These are phyloP conservation scores for Drosophila subobscura DNA, from an alignment of 1,140 invertebrate genomes.

Conservation along the genomic window DNA sequence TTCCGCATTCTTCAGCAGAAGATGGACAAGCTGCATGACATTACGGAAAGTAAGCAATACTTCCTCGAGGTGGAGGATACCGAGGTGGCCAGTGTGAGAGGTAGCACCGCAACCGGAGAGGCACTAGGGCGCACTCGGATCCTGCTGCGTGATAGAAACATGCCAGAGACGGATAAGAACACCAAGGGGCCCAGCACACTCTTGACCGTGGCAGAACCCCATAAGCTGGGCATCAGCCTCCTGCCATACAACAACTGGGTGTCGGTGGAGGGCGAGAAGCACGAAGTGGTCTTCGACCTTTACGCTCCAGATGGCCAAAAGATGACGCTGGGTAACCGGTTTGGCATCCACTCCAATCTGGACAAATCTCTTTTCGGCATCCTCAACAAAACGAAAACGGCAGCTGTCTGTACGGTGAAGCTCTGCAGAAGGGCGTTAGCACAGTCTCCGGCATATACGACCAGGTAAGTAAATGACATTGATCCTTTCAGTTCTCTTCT, in stretches of 20 bases:
- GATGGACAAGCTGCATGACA: constrained; percentile 87
- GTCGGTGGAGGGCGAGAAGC: constrained; percentile 87
- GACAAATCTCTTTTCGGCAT: constrained; percentile 87
- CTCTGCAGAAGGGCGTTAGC: constrained; percentile 87
- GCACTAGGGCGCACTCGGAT: constrained; percentile 88
- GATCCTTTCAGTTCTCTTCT: background rate
- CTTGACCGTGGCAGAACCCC: constrained; percentile 86
- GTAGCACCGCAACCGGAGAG: constrained; percentile 85
- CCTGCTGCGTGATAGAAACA: constrained; percentile 86
- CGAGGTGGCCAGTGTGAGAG: constrained; percentile 86
- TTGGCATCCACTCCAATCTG: constrained; percentile 86
- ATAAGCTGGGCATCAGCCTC: constrained; percentile 86
- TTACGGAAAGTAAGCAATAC: constrained; percentile 87
- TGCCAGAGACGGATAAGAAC: constrained; percentile 84
- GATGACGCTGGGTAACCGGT: constrained; percentile 86
- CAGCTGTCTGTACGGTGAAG: constrained; percentile 88
- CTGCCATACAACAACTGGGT: constrained; percentile 90
- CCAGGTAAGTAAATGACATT: constrained; percentile 71
- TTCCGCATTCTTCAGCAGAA: constrained; percentile 89
- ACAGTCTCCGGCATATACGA: constrained; percentile 85
- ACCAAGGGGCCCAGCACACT: constrained; percentile 84
- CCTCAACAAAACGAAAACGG: constrained; percentile 88
- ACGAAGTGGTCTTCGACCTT: constrained; percentile 90
- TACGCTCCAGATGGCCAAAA: constrained; percentile 88
- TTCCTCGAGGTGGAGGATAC: constrained; percentile 88